Base-by-base conservation (phyloP, 2,888 invertebrate species). In the Brachycybe producta region DNA sequence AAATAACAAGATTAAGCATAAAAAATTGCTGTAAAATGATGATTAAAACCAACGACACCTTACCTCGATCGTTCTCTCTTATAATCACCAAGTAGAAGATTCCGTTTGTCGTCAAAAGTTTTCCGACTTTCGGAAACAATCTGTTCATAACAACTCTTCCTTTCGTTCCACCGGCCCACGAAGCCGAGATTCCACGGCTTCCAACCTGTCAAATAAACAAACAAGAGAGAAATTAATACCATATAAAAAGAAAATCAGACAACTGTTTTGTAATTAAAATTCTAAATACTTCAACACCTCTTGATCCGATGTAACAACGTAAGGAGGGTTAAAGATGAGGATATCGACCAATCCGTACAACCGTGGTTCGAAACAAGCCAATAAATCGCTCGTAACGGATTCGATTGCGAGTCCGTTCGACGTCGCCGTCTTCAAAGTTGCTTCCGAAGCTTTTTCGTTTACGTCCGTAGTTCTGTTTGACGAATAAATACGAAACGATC, bases 281-380 rank as follows among this genome's bases (percentile, higher is more conserved):
- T n/a, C n/a, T n/a, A n/a, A n/a, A n/a, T n/a, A n/a, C 2, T 27
- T 23, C 51, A 30, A 40, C 47, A 85, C 75, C 69, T 94, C 92
- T 15, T 74, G 70, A 39, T 77, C 70, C 7, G 79, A 77, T 1
- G 94, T 94, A 1, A 87, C 84, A 35, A 98, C 97, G 72, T 99
- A 99, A 0, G 98, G 98, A 1, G 98, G 97, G 75, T 98, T 98
- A 63, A 95, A 98, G 47, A 99, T 64, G 49, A 99, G 72, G 21
- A 98, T 60, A 74, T 98, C 97, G 59, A 94, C 79, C 19, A 71
- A 61, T 42, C 69, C 63, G 26, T 67, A 64, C 49, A 90, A 70
- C 55, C 75, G 70, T 57, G 66, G 66, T 3, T 73, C 67, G 43
- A 87, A 70, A 66, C 82, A 77, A 24, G 48, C 8, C 50, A 65